Base-by-base conservation (phyloP, 1,140 invertebrate species). In the Drosophila serrata region DNA sequence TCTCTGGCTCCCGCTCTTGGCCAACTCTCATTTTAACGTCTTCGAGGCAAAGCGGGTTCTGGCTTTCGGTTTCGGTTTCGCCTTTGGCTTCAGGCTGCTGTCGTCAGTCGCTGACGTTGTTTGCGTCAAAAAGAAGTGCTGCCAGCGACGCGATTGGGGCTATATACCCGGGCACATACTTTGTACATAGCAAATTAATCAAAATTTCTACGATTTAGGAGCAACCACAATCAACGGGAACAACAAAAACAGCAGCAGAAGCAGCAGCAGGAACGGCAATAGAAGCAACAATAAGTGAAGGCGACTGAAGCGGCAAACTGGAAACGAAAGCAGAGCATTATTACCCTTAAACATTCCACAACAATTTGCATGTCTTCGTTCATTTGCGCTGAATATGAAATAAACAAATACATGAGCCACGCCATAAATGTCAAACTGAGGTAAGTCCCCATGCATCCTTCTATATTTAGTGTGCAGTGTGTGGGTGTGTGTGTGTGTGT, bases 361-460 rank as follows among this genome's bases (percentile, higher is more conserved):
- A 68, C 61, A 68, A 80, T 87, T 90, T 90, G 87, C 87, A 90
- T 90, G 87, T 91, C 76, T 87, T 90, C 87, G 77, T 87, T 77
- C 69, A 67, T 57, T 87, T 80, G 73, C 74, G 73, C 82, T 69
- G 79, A 91, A 87, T 69, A 90, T 90, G 86, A 77, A 75, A 80
- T 90, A 90, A 90, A 77, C 75, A 91, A 86, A 74, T 91, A 82
- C 87, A 90, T 90, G 87, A 90, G 87, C 82, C 74, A 86, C 76
- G 67, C 69, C 53, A 91, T 87, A 91, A 90, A 91, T 90, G 87
- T 90, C 79, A 90, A 91, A 90, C 79, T 90, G 87, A 90, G 87
- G 87, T 90, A 69, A 90, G 87, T 78, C 42, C 17, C 19, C 19
- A 58, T 61, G 43, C 58, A 48, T 68, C 53, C 53, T 37, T 33